Conservation (phyloP, 2,888 invertebrate species). For the Embidobia sp. region DNA sequence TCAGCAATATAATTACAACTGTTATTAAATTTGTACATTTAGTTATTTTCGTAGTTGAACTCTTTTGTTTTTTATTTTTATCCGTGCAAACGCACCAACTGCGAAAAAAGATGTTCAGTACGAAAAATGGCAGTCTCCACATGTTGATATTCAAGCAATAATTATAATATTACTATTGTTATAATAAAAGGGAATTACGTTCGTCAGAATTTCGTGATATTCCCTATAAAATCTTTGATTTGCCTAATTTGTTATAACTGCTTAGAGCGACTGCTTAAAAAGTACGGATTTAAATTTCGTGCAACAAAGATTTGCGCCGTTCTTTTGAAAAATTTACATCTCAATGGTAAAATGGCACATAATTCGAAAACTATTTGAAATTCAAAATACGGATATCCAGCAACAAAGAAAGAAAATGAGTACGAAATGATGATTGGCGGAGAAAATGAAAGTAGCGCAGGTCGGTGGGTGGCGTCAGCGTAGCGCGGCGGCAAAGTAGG, state of each 20-base stretch:
- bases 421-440: slow-evolving; percentile 51
- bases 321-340: slow-evolving; percentile 41
- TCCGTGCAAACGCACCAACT: no score
- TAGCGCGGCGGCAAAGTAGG: slow-evolving; percentile 68
- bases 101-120: no score
- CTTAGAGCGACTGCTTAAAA: slow-evolving; percentile 29
- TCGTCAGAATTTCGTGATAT: no score
- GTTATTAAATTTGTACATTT: no score
- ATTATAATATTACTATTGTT: no score
- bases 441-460: slow-evolving; percentile 50
- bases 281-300: slow-evolving; percentile 19
- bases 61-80: no score
- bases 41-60: no score
- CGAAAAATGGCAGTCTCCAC: no score
- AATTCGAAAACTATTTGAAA: slow-evolving; percentile 55
- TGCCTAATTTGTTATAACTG: slow-evolving; percentile 11
- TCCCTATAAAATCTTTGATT: no score
- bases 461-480: slow-evolving; percentile 52
- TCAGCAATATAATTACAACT: no score
- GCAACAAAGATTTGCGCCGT: slow-evolving; percentile 25
- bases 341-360: slow-evolving; percentile 47
- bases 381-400: slow-evolving; percentile 45
- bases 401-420: slow-evolving; percentile 50
- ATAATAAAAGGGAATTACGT: no score
- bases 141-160: no score